Evolutionary conservation across 2,113 vertebrate species (phyloP), one percentile per base, ranked within the genome.

Genomic region (Corvus cornix): DNA sequence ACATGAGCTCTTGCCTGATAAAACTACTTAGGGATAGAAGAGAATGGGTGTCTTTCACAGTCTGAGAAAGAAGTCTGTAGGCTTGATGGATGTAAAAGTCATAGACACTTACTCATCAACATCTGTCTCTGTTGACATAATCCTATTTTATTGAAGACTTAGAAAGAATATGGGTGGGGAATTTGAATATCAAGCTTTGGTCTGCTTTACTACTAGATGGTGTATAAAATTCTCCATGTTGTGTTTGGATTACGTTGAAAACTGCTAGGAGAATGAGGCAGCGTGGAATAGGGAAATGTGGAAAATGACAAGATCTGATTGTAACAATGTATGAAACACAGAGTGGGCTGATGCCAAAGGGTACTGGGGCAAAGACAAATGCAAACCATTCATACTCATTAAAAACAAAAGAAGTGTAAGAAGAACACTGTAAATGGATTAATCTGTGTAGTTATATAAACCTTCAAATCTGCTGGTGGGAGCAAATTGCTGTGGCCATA

Each of bases 371-470:
- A 51, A 66, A 41, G 33, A 66, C 22, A 69, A 74, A 21, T 64
- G 20, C 44, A 33, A 30, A 69, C 11, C 0, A 0, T 74, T 69
- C 13, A 24, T 6, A 3, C 16, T 26, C 31, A 3, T 9, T 53
- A 31, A 35, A 51, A 73, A n/a, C 30, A 44, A 55, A 84, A 60
- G 20, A 26, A 2, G 1, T 33, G 9, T 52, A 24, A 44, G 27
- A 52, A 41, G 6, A 79, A 3, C 7, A 7, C 49, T 49, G 10
- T 56, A 63, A 74, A 63, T 37, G 8, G 22, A 27, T 62, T 85
- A 21, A 67, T 73, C 48, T 58, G 1, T 53, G 26, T 33, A 41
- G 4, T 39, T 86, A 30, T 6, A 18, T 49, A 76, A 66, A 37
- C 6, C 8, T 60, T 35, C 4, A 0, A 51, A 70, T 60, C 58